Evolutionary conservation across 2,113 vertebrate species (phyloP), one percentile per base, ranked within the genome.

Genomic region (Datnioides undecimradiatus): DNA sequence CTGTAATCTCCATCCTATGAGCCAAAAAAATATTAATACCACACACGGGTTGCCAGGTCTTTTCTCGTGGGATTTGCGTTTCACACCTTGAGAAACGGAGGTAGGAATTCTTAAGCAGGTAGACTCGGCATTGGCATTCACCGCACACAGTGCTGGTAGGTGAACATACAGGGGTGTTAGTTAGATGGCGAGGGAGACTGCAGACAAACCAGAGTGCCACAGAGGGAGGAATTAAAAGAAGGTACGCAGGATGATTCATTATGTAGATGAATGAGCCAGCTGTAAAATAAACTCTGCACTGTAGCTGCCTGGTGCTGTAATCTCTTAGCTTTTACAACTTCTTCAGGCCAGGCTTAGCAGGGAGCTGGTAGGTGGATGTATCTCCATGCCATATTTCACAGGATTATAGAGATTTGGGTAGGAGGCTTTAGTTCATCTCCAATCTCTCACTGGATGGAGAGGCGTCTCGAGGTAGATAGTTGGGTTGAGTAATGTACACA

Each of bases 121-220:
- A 71, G 64, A 29, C n/a, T 59, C 27, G 49, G 21, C 73, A 68
- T 90, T 79, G 36, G 77, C 52, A 88, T 85, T 87, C 79, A 65
- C 27, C 17, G 19, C 79, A 81, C 78, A 33, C 36, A 7, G 0
- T 17, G 49, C 65, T 58, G 21, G 36, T 67, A 69, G 85, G 74
- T 81, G 62, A 59, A 68, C 59, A 55, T 48, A 71, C 41, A 29
- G 52, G 69, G 66, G 65, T 16, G 4, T 27, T 57, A 52, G 69
- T 74, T 68, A 19, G 25, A 63, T 62, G 57, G 36, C 51, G 45
- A 78, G 46, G 43, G 38, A 71, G 70, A 60, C 75, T 68, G 69
- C 70, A 62, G 66, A 51, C 43, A 36, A 62, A 48, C 38, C 71
- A 68, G 43, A 45, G 49, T 40, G 65, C 33, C 25, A 62, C 62